Evolutionary conservation across 1,140 invertebrate genomes (phyloP).

Genomic region (Saccostrea glomerata): DNA sequence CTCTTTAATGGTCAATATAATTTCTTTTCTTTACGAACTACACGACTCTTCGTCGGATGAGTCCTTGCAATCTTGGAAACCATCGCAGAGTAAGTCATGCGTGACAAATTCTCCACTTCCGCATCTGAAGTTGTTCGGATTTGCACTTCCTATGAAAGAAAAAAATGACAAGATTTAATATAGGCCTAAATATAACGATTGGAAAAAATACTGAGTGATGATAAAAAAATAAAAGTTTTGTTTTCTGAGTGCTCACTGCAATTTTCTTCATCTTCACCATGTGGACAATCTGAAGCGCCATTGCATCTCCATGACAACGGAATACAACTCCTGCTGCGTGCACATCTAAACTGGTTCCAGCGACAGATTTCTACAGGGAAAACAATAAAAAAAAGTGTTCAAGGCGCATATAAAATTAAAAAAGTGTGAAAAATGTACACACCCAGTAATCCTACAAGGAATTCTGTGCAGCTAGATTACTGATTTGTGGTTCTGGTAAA

Average conservation of each 20-base stretch:
- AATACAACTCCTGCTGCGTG: neutral
- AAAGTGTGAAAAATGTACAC: neutral
- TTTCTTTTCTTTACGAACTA: neutral
- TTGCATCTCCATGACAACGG: constrained; percentile 10
- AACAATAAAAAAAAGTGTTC: neutral
- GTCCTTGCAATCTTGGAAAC: neutral
- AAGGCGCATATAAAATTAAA: neutral
- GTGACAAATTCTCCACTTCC: neutral
- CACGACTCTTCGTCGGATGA: neutral
- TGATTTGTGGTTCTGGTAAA: neutral
- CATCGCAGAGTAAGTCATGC: neutral
- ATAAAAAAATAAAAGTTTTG: too few species aligned
- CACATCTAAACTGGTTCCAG: neutral
- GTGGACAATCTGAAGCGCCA: neutral
- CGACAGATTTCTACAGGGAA: neutral
- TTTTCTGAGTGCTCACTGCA: neutral
- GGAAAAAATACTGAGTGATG: too few species aligned
- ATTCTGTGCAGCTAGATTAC: neutral
- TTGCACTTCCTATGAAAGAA: neutral
- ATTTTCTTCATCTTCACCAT: neutral
- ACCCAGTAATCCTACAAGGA: neutral
- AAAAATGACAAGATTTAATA: too few species aligned
- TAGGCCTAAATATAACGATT: too few species aligned
- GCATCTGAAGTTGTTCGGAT: neutral
- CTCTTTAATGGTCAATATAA: too few species aligned